Percentiles rank a stretch among this genome's conserved stretches.
These are phyloP conservation scores for Oreochromis niloticus DNA, from an alignment of 2,113 vertebrate genomes.

Conservation along the genomic window DNA sequence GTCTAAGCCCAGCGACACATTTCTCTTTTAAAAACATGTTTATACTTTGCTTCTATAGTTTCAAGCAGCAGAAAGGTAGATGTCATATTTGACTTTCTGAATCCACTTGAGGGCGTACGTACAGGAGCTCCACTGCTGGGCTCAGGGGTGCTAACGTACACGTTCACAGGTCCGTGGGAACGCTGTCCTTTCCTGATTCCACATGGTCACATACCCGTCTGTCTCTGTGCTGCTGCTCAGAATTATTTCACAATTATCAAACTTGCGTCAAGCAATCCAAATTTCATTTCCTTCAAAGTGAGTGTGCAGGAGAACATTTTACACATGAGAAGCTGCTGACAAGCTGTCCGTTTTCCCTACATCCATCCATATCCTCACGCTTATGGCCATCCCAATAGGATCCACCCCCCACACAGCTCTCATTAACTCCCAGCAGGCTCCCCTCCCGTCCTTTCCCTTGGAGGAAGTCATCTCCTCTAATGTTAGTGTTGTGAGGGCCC, in stretches of 20 bases:
- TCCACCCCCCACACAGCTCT: not conserved
- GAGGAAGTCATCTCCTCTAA: conserved; percentile 53
- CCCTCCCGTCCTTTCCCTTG: not conserved
- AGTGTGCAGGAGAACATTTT: not conserved
- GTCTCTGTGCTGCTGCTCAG: not conserved
- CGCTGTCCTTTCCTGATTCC: not conserved
- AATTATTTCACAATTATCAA: not conserved
- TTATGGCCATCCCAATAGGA: not conserved
- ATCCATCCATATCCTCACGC: not conserved
- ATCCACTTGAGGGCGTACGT: not conserved
- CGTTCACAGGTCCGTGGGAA: not conserved
- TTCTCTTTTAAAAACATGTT: not conserved
- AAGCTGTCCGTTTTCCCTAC: conserved; percentile 12
- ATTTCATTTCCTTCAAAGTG: not conserved
- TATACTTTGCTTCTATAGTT: not conserved
- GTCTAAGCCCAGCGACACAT: not conserved
- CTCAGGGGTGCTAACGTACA: not conserved
- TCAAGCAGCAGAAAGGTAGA: not conserved
- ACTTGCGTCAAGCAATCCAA: not conserved
- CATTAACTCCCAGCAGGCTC: conserved; percentile 26
- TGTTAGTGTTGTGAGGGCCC: conserved; percentile 49
- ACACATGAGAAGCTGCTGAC: conserved; percentile 13
- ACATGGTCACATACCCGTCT: not conserved
- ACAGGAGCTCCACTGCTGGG: not conserved
- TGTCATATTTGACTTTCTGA: not conserved